Evolutionary conservation across 2,113 vertebrate species (phyloP).

Genomic region (Melozone crissalis): DNA sequence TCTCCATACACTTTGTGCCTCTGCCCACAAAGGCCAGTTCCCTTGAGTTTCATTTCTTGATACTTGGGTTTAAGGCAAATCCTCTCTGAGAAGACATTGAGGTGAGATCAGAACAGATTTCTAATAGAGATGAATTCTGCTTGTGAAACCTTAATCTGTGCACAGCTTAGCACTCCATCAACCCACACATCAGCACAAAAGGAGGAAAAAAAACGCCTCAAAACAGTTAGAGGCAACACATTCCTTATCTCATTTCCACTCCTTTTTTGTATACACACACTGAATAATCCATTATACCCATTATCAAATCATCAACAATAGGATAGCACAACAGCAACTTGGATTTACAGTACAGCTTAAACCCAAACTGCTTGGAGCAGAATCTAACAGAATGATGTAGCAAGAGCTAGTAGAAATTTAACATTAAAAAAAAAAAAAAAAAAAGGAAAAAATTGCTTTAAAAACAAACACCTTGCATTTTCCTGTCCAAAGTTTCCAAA

Average conservation of each 20-base stretch:
- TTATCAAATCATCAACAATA: background rate
- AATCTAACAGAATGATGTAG: background rate
- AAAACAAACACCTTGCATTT: background rate
- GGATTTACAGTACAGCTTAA: background rate
- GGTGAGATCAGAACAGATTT: background rate
- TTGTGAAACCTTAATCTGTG: background rate
- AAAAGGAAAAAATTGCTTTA: background rate
- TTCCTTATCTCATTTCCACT: background rate
- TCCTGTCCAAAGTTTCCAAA: background rate
- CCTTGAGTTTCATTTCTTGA: background rate
- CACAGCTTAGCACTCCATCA: background rate
- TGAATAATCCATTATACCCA: background rate
- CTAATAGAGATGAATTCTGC: background rate
- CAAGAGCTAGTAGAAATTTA: background rate
- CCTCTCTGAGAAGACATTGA: background rate
- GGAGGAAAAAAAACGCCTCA: background rate
- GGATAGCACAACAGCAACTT: background rate
- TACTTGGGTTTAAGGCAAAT: background rate
- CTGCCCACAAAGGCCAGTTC: background rate
- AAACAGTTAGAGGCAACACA: background rate
- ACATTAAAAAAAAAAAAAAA: background rate
- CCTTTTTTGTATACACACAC: background rate
- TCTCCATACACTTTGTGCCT: background rate
- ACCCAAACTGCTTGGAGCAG: background rate
- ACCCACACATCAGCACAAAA: background rate